phyloP scores from a whole-genome alignment of 2,888 invertebrate genomes.

The Rhingia rostrata region DNA sequence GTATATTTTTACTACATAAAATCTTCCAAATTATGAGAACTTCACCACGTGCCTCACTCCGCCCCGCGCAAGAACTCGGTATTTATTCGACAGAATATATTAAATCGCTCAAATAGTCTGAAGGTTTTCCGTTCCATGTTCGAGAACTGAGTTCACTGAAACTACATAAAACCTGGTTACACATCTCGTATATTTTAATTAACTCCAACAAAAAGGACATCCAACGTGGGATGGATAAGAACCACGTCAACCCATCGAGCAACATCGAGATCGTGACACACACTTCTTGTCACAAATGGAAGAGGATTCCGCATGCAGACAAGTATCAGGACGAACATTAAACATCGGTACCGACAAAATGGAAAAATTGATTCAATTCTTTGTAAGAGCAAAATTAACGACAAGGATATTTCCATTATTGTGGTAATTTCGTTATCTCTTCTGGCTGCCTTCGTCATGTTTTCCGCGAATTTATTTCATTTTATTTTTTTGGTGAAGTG shows the following conservation, averaged over 20 bases:
- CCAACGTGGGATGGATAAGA: neutral
- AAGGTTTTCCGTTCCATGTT: neutral
- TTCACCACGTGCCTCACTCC: neutral
- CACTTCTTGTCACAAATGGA: neutral
- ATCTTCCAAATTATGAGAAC: slow-evolving; percentile 12
- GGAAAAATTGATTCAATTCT: slow-evolving; percentile 25
- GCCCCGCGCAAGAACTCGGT: too few relatives aligned
- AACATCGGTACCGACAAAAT: slow-evolving; percentile 14
- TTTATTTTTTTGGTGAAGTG: neutral
- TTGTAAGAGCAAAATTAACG: slow-evolving; percentile 19
- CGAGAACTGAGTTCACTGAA: neutral
- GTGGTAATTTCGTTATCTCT: slow-evolving; percentile 43
- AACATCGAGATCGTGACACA: neutral
- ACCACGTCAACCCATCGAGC: neutral
- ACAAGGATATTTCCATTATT: slow-evolving; percentile 36
- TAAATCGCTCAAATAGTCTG: neutral
- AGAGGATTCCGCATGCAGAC: neutral
- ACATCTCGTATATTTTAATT: slow-evolving; percentile 25
- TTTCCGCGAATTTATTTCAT: slow-evolving; percentile 18
- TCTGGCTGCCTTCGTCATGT: slow-evolving; percentile 28
- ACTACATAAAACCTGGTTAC: too few relatives aligned
- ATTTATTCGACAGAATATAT: neutral
- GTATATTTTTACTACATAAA: neutral
- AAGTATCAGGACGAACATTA: neutral
- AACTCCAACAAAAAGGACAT: slow-evolving; percentile 10